These are phyloP conservation scores for Brachypteracias leptosomus DNA, from an alignment of 2,113 vertebrate species.

Conservation along the genomic window DNA sequence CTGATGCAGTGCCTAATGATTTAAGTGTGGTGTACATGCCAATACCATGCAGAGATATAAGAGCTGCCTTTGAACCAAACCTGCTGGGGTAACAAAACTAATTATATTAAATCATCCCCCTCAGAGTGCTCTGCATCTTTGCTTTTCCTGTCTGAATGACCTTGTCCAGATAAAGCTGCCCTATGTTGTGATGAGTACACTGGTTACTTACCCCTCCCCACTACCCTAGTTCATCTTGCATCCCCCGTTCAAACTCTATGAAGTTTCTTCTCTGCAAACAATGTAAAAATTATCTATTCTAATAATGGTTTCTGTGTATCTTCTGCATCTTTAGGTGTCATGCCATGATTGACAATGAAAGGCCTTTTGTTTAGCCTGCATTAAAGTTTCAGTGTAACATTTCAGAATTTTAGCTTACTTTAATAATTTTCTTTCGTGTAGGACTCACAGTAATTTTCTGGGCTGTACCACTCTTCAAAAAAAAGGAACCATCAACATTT, in stretches of 20 bases:
- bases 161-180: not conserved
- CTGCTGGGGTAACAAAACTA: not conserved
- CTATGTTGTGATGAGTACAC: not conserved
- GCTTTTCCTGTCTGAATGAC: not conserved
- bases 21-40: not conserved
- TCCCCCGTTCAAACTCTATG: not conserved
- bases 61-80: slow-evolving; percentile 6
- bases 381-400: not conserved
- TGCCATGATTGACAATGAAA: not conserved
- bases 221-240: not conserved
- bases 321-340: not conserved
- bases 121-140: not conserved
- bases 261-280: not conserved
- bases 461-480: not conserved
- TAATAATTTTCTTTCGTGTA: not conserved
- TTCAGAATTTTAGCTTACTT: not conserved
- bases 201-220: not conserved
- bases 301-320: not conserved
- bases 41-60: not conserved
- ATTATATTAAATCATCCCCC: not conserved
- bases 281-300: not conserved
- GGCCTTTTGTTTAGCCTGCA: not conserved
- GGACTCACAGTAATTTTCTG: not conserved
- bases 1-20: not conserved
- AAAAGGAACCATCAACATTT: not conserved